These are phyloP conservation scores for Bhutanitis thaidina DNA, from an alignment of 2,888 invertebrate genomes.

Conservation along the genomic window DNA sequence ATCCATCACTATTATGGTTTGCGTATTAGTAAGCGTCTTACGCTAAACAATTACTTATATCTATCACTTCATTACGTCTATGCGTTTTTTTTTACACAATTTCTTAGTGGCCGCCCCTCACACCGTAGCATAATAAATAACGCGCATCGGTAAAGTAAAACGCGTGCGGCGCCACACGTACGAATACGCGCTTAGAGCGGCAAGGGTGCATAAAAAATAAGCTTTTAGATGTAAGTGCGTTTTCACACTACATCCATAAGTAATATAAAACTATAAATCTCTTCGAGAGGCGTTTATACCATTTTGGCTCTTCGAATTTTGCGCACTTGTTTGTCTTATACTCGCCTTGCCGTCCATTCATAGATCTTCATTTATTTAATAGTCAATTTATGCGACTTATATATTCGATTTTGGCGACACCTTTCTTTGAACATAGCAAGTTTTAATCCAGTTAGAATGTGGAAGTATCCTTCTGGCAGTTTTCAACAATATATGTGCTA, in stretches of 20 bases:
- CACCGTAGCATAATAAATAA: slow-evolving; percentile 52
- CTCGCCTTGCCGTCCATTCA: too few species aligned
- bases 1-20: too few species aligned
- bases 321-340: too few species aligned
- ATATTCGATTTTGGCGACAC: too few species aligned
- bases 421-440: too few species aligned
- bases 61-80: slow-evolving; percentile 29
- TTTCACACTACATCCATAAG: slow-evolving; percentile 48
- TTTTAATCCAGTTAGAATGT: too few species aligned
- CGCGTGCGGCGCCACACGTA: slow-evolving; percentile 36
- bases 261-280: slow-evolving; percentile 31
- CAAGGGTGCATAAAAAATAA: slow-evolving; percentile 73
- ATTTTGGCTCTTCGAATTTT: background rate
- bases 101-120: slow-evolving; percentile 30
- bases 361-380: too few species aligned
- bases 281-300: slow-evolving; percentile 6
- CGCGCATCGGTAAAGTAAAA: slow-evolving; percentile 52
- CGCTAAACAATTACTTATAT: background rate
- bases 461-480: too few species aligned
- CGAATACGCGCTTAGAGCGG: slow-evolving; percentile 42
- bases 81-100: slow-evolving; percentile 28
- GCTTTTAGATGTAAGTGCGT: slow-evolving; percentile 62
- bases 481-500: too few species aligned
- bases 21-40: too few species aligned
- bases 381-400: too few species aligned